Evolutionary conservation across 2,888 invertebrate genomes (phyloP).

Genomic region (Tipula lateralis): DNA sequence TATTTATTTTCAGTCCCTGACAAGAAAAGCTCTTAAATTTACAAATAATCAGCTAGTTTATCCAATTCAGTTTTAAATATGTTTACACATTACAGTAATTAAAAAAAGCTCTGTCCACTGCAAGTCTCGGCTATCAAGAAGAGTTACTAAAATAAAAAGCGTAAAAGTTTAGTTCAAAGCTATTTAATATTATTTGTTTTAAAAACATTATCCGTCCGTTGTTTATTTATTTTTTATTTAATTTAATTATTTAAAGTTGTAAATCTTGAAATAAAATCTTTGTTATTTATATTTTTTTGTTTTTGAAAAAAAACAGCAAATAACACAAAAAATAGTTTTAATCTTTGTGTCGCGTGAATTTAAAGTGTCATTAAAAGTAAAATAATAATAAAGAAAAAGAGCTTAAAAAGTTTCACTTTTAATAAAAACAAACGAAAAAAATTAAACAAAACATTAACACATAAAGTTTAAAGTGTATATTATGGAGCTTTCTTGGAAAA

Average conservation of each 20-base stretch:
- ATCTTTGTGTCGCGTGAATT: background rate
- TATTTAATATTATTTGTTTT: background rate
- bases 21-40: too few relatives aligned
- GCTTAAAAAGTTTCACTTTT: background rate
- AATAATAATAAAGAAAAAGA: background rate
- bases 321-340: background rate
- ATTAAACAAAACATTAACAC: background rate
- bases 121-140: background rate
- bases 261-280: background rate
- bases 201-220: background rate
- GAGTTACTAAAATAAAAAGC: too few relatives aligned
- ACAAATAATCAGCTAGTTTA: too few relatives aligned
- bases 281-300: background rate
- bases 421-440: background rate
- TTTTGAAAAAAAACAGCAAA: background rate
- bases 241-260: background rate
- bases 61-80: background rate
- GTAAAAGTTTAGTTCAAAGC: too few relatives aligned
- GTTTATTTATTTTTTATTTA: background rate
- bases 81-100: too few relatives aligned
- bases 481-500: background rate
- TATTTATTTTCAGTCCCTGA: too few relatives aligned
- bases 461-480: background rate
- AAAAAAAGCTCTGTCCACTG: too few relatives aligned
- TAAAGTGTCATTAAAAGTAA: background rate